These are phyloP conservation scores for Pelodytes ibericus DNA, from an alignment of 2,797 vertebrate genomes.

Conservation along the genomic window DNA sequence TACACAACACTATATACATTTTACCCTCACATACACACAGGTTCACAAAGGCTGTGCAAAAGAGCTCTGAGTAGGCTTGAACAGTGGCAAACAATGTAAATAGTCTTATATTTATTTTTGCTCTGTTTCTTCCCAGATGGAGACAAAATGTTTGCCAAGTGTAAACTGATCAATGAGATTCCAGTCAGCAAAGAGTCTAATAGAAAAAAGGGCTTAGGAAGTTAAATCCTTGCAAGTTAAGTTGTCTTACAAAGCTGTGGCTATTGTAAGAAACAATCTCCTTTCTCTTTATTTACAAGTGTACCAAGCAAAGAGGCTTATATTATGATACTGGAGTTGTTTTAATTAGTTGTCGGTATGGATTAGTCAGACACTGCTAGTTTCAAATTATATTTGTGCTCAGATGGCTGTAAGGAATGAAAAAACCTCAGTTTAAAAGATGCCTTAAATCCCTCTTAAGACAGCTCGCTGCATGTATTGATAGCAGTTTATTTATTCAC, in stretches of 20 bases:
- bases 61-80: slow-evolving; percentile 11
- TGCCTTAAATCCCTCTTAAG: slow-evolving; percentile 43
- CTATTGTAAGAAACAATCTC: slow-evolving; percentile 35
- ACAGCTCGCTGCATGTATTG: slow-evolving; percentile 30
- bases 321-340: slow-evolving; percentile 34
- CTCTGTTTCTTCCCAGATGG: neutral
- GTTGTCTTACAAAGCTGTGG: slow-evolving; percentile 17
- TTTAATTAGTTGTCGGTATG: slow-evolving; percentile 47
- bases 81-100: slow-evolving; percentile 18
- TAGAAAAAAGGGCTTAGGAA: slow-evolving; percentile 5
- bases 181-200: neutral
- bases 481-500: slow-evolving; percentile 37
- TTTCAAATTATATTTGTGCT: slow-evolving; percentile 58
- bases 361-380: slow-evolving; percentile 53
- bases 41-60: too few relatives aligned
- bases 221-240: slow-evolving; percentile 25
- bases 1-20: too few relatives aligned
- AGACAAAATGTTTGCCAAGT: slow-evolving; percentile 21
- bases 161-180: slow-evolving; percentile 30
- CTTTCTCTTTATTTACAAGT: slow-evolving; percentile 46
- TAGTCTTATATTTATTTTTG: slow-evolving; percentile 28
- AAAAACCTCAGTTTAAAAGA: slow-evolving; percentile 25
- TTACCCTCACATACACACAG: too few relatives aligned
- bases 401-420: slow-evolving; percentile 47
- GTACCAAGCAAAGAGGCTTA: slow-evolving; percentile 50